Base-by-base conservation (phyloP, 2,888 invertebrate genomes). In the Scaptomyza flava region DNA sequence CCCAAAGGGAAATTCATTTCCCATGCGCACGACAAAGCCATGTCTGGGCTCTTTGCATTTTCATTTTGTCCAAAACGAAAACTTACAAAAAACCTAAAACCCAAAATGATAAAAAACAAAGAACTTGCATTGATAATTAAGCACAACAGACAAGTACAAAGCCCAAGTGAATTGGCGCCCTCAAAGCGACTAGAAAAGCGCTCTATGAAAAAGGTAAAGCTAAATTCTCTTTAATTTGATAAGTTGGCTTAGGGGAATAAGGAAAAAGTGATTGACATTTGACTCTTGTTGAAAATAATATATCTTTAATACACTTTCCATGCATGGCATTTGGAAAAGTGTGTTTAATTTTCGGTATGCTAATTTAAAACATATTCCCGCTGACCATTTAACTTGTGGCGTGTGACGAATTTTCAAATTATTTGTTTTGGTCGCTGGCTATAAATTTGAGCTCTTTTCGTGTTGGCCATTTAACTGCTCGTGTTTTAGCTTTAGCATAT, bases 391-490 rank as follows among this genome's bases (percentile, higher is more conserved):
- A 63, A 59, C 63, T 68, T 71, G 68, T 86, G 59, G 73, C 88
- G 72, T 87, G 89, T 85, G 89, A 86, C 80, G 84, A 88, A 86
- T 71, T 89, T 83, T 80, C 60, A 75, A 89, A 89, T 89, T 87
- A 89, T 89, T 88, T 89, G 87, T 86, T 86, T 77, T 70, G 62
- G 52, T 65, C 52, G 67, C 50, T 67, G 65, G 82, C 73, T 67
- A 80, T 82, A 85, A 79, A 87, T 87, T 85, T 79, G 20, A 66
- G 68, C 59, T 61, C 48, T 72, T 87, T 83, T 89, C 79, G 83
- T 89, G 80, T 56, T 70, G 65, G 57, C 74, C 61, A 51, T 60
- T 69, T 69, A 17, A 27, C 41, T 50, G 45, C 64, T 64, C 53
- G 68, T 62, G 58, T 59, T 76, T 62, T 36, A 47, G 60, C 62